Evolutionary conservation across 2,888 invertebrate species (phyloP).

Genomic region (Nomada ruficornis): DNA sequence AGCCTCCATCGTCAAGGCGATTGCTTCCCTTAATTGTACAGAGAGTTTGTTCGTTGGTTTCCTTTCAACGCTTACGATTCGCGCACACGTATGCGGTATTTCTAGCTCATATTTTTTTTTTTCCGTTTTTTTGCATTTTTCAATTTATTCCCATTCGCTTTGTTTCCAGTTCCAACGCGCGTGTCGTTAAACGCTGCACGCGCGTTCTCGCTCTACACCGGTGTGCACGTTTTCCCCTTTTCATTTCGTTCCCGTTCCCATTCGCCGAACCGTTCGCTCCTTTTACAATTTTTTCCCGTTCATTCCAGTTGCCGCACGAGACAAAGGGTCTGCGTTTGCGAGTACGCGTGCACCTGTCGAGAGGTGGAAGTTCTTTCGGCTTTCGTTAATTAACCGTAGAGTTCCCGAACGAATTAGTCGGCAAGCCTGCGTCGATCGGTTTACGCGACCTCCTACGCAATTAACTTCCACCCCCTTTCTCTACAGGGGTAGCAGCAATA

Average conservation of each 20-base stretch:
- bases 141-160: too few relatives aligned
- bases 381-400: constrained; percentile 64
- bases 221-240: neutral
- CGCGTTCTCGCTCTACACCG: too few relatives aligned
- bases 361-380: constrained; percentile 44
- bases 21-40: constrained; percentile 71
- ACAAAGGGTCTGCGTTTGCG: neutral
- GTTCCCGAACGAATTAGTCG: constrained; percentile 58
- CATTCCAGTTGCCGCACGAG: neutral
- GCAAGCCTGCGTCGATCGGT: constrained; percentile 35
- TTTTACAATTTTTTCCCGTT: neutral
- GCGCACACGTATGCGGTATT: constrained; percentile 21
- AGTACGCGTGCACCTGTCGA: constrained; percentile 24
- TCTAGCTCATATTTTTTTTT: neutral
- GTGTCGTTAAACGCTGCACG: too few relatives aligned
- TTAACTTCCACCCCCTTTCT: constrained; percentile 3
- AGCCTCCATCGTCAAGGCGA: constrained; percentile 3
- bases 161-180: too few relatives aligned
- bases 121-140: neutral
- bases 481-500: constrained; percentile 5
- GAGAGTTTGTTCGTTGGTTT: constrained; percentile 18
- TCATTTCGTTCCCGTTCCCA: too few relatives aligned
- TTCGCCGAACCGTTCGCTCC: neutral
- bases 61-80: constrained; percentile 40
- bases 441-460: constrained; percentile 31